Conservation (phyloP, 2,888 invertebrate species). For the Endotricha flammealis region DNA sequence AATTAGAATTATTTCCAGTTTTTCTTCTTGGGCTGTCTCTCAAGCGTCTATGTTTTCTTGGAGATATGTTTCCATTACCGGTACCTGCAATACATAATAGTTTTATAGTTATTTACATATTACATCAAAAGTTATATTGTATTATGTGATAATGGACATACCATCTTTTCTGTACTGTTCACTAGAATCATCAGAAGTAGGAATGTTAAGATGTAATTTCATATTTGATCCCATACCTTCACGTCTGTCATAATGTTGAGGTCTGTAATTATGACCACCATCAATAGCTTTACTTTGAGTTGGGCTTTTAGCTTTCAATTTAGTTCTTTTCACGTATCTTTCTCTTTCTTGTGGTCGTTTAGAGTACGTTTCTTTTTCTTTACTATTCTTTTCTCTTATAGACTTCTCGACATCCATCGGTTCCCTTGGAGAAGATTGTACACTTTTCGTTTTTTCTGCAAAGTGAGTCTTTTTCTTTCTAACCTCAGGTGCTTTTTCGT, state of each 20-base stretch:
- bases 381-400: constrained; percentile 55
- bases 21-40: constrained; percentile 83
- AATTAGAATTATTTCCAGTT: constrained; percentile 70
- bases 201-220: constrained; percentile 76
- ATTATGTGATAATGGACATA: constrained; percentile 20
- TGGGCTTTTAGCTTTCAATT: constrained; percentile 70
- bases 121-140: background rate
- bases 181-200: constrained; percentile 81
- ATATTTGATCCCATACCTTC: constrained; percentile 69
- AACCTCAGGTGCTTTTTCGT: constrained; percentile 54
- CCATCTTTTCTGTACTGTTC: constrained; percentile 73
- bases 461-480: constrained; percentile 72
- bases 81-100: constrained; percentile 47
- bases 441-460: constrained; percentile 63
- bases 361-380: constrained; percentile 56
- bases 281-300: constrained; percentile 61
- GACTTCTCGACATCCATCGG: constrained; percentile 57
- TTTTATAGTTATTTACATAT: background rate
- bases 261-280: constrained; percentile 47
- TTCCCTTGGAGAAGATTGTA: constrained; percentile 64
- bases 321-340: constrained; percentile 67
- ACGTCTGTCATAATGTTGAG: constrained; percentile 68
- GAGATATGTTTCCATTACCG: constrained; percentile 73
- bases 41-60: constrained; percentile 79
- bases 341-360: constrained; percentile 66